phyloP scores from a whole-genome alignment of 2,888 invertebrate species.

The Andrena trimmerana region DNA sequence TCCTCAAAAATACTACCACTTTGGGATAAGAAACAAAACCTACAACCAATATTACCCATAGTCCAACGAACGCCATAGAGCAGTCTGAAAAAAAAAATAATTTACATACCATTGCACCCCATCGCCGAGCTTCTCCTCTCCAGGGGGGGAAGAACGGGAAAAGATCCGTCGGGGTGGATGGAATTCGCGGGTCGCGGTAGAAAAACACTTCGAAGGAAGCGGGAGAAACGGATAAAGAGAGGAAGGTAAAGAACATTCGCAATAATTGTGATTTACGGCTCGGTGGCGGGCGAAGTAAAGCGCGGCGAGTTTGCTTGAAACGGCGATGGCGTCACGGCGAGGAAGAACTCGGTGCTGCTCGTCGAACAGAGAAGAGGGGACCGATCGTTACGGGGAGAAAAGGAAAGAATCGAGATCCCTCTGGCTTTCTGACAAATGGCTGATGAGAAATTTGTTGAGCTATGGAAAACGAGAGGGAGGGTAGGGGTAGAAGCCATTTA shows the following conservation, averaged over 20 bases:
- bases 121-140: neutral
- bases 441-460: slow-evolving; percentile 52
- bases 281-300: slow-evolving; percentile 72
- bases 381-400: neutral
- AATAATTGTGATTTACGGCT: slow-evolving; percentile 82
- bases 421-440: slow-evolving; percentile 59
- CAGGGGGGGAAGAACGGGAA: neutral
- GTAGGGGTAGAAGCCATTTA: neutral
- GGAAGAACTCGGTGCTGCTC: slow-evolving; percentile 11
- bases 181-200: slow-evolving; percentile 34
- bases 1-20: too few relatives aligned
- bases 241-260: slow-evolving; percentile 67
- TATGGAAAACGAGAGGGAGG: slow-evolving; percentile 4
- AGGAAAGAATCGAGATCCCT: slow-evolving; percentile 46
- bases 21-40: too few relatives aligned
- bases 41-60: too few relatives aligned
- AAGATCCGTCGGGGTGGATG: slow-evolving; percentile 2
- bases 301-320: slow-evolving; percentile 67
- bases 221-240: slow-evolving; percentile 38
- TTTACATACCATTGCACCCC: neutral
- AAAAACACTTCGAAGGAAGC: slow-evolving; percentile 73
- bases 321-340: slow-evolving; percentile 49
- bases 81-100: neutral
- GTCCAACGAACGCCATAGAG: neutral
- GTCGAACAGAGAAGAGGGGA: slow-evolving; percentile 12